A percentile compares a stretch with the other conserved stretches of the same genome.
Conservation (phyloP, 2,888 invertebrate species). For the Meganola albula region DNA sequence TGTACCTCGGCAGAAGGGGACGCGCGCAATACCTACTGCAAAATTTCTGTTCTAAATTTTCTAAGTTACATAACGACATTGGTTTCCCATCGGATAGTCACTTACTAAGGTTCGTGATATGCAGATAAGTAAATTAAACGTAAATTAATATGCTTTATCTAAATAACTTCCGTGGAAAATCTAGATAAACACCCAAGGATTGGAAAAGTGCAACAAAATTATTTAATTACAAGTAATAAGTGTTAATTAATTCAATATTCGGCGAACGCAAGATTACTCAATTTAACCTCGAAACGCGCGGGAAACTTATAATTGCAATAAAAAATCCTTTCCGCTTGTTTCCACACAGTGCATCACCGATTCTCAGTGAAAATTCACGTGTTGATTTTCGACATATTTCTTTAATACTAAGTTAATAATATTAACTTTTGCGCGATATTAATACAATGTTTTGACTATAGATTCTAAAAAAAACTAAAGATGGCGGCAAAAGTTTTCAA, state of each 20-base stretch:
- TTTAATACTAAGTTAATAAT: not conserved
- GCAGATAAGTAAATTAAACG: no score
- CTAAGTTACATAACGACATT: no score
- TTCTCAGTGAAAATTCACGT: constrained; percentile 30
- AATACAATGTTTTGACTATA: not conserved
- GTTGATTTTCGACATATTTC: constrained; percentile 4
- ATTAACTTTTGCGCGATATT: not conserved
- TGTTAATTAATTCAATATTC: constrained; percentile 7
- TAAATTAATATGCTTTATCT: no score
- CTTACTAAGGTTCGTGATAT: no score
- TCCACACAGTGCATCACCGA: constrained; percentile 24
- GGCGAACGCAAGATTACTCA: constrained; percentile 31
- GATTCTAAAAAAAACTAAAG: constrained; percentile 10
- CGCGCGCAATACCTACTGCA: no score
- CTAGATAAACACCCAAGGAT: not conserved
- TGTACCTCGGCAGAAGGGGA: no score
- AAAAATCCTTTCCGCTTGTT: constrained; percentile 53
- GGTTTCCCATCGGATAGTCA: no score
- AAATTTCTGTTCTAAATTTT: no score
- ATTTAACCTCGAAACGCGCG: constrained; percentile 49
- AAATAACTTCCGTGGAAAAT: not conserved
- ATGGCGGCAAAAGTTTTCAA: constrained; percentile 24
- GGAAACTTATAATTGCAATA: constrained; percentile 53
- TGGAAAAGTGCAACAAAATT: not conserved
- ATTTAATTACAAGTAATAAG: constrained; percentile 5